Percentiles rank a stretch among this genome's conserved stretches.
These are phyloP conservation scores for Danio albolineatus DNA, from an alignment of 2,797 vertebrate genomes.

Conservation along the genomic window DNA sequence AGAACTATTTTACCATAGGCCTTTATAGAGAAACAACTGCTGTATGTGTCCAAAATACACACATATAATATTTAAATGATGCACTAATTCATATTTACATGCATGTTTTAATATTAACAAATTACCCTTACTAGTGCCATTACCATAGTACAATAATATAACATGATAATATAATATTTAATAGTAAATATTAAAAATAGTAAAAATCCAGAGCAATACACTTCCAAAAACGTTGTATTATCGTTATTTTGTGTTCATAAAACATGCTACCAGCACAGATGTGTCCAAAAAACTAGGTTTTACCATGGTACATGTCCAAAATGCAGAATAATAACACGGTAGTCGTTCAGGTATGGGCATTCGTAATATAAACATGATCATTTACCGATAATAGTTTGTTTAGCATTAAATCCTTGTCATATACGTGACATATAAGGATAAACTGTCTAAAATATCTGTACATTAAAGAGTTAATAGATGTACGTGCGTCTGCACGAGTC, in stretches of 20 bases:
- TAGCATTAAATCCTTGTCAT: background rate
- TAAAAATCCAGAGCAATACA: background rate
- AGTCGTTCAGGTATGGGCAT: background rate
- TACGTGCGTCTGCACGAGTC: slow-evolving; percentile 34
- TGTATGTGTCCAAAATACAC: background rate
- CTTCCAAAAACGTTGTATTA: background rate
- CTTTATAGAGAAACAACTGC: too few species aligned
- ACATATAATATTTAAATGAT: background rate
- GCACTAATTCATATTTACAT: background rate
- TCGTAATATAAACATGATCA: background rate
- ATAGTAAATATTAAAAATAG: too few species aligned
- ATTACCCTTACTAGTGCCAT: background rate
- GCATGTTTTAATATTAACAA: background rate
- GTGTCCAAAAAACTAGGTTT: background rate
- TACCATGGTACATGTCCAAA: too few species aligned
- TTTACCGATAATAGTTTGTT: background rate
- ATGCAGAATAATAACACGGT: too few species aligned
- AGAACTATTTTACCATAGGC: background rate
- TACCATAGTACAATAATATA: background rate
- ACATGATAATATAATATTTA: too few species aligned
- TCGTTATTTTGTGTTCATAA: background rate
- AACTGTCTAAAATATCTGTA: background rate
- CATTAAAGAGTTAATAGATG: background rate
- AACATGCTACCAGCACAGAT: background rate
- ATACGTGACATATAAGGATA: background rate